Percentiles rank a stretch among this genome's conserved stretches.
Evolutionary conservation across 2,888 invertebrate species (phyloP).

Genomic region (Lapara coniferarum): DNA sequence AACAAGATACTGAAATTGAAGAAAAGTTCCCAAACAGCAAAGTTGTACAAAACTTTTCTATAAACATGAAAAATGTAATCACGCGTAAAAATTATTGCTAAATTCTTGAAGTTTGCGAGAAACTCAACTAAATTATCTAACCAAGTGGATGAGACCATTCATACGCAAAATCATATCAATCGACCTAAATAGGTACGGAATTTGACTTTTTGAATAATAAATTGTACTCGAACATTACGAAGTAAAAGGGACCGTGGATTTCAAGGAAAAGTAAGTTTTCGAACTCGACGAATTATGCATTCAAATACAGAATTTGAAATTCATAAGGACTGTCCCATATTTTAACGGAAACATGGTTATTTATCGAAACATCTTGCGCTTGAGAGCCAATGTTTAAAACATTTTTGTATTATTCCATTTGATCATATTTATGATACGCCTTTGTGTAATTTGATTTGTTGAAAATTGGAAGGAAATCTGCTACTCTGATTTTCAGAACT

Average conservation of each 20-base stretch:
- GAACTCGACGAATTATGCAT: constrained; percentile 60
- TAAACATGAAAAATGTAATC: constrained; percentile 20
- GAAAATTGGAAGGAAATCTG: background rate
- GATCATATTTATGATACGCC: background rate
- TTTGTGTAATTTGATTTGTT: background rate
- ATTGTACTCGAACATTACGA: constrained; percentile 24
- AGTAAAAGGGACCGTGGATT: constrained; percentile 46
- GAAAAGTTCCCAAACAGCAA: constrained; percentile 1
- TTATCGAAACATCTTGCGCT: constrained; percentile 43
- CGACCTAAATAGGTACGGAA: constrained; percentile 15
- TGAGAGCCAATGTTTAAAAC: constrained; percentile 26
- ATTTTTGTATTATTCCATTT: constrained; percentile 25
- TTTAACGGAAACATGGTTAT: constrained; percentile 49
- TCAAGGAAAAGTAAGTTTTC: constrained; percentile 57
- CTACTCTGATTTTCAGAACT: no score
- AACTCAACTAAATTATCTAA: background rate
- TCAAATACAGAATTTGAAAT: constrained; percentile 62
- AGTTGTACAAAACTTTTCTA: constrained; percentile 12
- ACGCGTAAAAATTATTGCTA: constrained; percentile 4
- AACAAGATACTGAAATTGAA: constrained; percentile 11
- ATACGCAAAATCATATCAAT: constrained; percentile 15
- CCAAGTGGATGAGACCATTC: constrained; percentile 19
- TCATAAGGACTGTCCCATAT: constrained; percentile 56
- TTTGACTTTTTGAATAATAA: constrained; percentile 27
- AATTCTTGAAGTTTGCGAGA: constrained; percentile 12